Evolutionary conservation across 2,113 vertebrate genomes (phyloP).

Genomic region (Benthochromis sp.): DNA sequence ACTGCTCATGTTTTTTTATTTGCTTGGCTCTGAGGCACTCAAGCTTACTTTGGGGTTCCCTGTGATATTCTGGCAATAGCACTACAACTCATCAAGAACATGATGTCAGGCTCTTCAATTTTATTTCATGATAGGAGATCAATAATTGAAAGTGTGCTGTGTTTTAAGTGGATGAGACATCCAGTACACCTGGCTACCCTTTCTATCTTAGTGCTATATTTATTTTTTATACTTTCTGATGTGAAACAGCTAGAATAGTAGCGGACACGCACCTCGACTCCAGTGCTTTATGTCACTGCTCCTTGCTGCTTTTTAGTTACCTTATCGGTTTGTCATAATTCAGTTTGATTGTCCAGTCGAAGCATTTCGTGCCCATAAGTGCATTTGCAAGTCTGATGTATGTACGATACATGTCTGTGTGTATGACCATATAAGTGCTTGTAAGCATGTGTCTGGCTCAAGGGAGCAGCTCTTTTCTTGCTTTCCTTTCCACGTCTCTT

Average conservation of each 20-base stretch:
- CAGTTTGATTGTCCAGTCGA: constrained; percentile 31
- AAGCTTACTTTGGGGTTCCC: neutral
- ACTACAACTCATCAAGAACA: neutral
- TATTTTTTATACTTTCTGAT: neutral
- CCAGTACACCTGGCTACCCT: neutral
- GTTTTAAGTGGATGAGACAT: constrained; percentile 47
- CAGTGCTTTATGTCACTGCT: constrained; percentile 17
- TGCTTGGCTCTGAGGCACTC: neutral
- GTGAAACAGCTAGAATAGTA: neutral
- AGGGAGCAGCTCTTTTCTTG: constrained; percentile 24
- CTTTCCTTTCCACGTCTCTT: neutral
- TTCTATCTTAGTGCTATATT: constrained; percentile 39
- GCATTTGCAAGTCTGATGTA: neutral
- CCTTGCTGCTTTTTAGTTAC: neutral
- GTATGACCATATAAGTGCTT: constrained; percentile 29
- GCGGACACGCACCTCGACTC: neutral
- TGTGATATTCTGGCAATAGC: neutral
- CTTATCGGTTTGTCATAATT: neutral
- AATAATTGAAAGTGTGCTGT: constrained; percentile 40
- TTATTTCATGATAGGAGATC: constrained; percentile 39
- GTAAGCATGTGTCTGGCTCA: constrained; percentile 29
- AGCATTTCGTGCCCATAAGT: neutral
- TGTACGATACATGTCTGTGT: neutral
- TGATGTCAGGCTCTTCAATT: constrained; percentile 36
- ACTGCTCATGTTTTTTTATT: neutral